These are phyloP conservation scores for Tapirus indicus DNA, from an alignment of 2,797 vertebrate species.

Conservation along the genomic window DNA sequence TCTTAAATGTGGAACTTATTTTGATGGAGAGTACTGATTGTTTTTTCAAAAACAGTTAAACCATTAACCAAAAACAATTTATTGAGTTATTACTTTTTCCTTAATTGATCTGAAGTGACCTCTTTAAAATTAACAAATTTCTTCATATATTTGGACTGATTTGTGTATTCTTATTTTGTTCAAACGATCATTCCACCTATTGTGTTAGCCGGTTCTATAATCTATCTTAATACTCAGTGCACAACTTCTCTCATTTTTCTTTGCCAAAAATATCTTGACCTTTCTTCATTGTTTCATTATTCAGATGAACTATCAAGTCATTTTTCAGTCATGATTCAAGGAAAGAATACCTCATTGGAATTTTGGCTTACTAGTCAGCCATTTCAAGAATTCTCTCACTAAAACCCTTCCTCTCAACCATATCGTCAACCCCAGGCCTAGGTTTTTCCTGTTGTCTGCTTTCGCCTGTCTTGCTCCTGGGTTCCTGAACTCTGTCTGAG, in stretches of 20 bases:
- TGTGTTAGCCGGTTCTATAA: background rate
- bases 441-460: background rate
- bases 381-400: background rate
- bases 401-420: background rate
- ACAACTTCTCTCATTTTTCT: background rate
- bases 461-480: background rate
- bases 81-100: conserved; percentile 37
- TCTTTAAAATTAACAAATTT: conserved; percentile 44
- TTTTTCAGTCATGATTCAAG: background rate
- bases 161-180: background rate
- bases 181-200: background rate
- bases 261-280: conserved; percentile 33
- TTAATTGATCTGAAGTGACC: conserved; percentile 17
- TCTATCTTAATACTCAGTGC: background rate
- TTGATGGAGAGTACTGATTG: conserved; percentile 39
- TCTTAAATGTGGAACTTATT: conserved; percentile 57
- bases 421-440: background rate
- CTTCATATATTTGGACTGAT: background rate
- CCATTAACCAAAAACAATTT: conserved; percentile 39
- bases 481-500: background rate
- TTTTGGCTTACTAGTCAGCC: background rate
- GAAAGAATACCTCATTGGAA: background rate
- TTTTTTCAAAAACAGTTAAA: conserved; percentile 47
- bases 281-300: conserved; percentile 24
- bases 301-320: background rate